These are phyloP conservation scores for Pangasius mekongensis DNA, from an alignment of 2,797 vertebrate species.

Conservation along the genomic window DNA sequence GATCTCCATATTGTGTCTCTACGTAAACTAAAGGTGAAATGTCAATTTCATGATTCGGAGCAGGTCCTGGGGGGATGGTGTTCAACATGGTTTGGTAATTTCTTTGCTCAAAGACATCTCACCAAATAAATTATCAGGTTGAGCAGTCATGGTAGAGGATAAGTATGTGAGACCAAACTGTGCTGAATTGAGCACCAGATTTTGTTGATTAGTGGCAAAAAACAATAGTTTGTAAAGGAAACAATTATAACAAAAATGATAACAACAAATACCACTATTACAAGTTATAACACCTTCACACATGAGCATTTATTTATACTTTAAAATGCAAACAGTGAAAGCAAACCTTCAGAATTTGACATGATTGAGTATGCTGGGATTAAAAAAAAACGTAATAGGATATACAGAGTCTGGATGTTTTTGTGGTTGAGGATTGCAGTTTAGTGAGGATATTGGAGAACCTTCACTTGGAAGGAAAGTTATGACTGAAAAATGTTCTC, in stretches of 20 bases:
- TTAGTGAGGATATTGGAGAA: constrained; percentile 4
- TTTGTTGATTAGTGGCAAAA: background rate
- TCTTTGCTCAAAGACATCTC: background rate
- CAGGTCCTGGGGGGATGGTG: background rate
- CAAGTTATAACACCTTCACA: background rate
- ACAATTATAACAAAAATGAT: background rate
- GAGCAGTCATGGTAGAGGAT: background rate
- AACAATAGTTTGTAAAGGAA: background rate
- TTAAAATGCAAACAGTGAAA: background rate
- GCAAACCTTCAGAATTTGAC: background rate
- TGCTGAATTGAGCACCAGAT: background rate
- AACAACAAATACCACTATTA: background rate
- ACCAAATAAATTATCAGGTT: background rate
- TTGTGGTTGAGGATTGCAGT: constrained; percentile 1
- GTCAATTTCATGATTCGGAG: background rate
- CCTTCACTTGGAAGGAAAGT: background rate
- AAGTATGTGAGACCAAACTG: background rate
- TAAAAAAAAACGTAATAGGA: background rate
- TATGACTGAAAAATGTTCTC: background rate
- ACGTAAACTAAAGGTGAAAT: constrained; percentile 35
- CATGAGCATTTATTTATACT: background rate
- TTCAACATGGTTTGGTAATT: background rate
- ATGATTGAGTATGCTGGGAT: background rate
- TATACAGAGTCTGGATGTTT: background rate
- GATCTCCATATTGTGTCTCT: constrained; percentile 9